Conservation (phyloP, 1,140 invertebrate species). For the Littorina saxatilis region DNA sequence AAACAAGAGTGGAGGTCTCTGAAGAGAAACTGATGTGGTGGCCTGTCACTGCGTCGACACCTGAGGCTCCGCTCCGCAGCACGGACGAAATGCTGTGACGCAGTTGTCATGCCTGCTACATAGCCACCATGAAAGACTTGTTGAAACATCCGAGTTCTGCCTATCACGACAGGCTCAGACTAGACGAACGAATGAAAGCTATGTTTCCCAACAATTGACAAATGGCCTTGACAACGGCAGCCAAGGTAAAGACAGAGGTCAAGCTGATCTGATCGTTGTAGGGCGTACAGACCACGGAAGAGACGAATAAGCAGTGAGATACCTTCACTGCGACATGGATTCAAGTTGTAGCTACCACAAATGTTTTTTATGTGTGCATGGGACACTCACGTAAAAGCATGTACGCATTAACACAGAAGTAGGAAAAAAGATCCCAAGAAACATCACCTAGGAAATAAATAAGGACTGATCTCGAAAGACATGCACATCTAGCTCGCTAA, state of each 20-base stretch:
- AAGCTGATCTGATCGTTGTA: conserved; percentile 19
- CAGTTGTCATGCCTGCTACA: background rate
- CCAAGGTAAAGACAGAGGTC: background rate
- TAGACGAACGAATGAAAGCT: background rate
- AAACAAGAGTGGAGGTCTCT: background rate
- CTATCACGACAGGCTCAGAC: background rate
- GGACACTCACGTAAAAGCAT: no score
- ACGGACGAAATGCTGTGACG: no score
- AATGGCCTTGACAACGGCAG: background rate
- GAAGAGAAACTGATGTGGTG: background rate
- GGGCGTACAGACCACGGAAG: background rate
- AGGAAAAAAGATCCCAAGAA: no score
- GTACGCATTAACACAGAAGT: no score
- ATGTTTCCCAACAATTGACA: background rate
- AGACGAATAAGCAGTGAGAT: no score
- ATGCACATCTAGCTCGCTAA: no score
- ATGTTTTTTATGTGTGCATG: no score
- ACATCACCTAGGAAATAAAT: no score
- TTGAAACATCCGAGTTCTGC: background rate
- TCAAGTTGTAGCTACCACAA: no score
- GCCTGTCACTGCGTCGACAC: background rate
- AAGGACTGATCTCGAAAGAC: no score
- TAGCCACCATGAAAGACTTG: conserved; percentile 25
- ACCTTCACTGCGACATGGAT: no score
- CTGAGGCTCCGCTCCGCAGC: background rate